Evolutionary conservation across 2,113 vertebrate species (phyloP), one percentile per base, ranked within the genome.

Genomic region (Alligator sinensis): DNA sequence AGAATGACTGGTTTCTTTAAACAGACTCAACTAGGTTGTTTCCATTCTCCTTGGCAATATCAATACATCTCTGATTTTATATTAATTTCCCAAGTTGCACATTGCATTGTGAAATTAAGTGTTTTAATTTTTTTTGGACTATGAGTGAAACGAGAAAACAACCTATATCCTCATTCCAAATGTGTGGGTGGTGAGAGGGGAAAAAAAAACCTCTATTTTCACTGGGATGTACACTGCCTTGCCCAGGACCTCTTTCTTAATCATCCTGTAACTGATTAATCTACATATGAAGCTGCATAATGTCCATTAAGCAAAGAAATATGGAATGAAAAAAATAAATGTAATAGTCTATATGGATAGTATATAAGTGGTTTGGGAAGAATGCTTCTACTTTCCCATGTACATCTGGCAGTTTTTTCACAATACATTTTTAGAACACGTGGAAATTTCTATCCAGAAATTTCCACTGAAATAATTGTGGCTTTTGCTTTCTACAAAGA

Each of bases 81-180:
- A 95, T 90, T 96, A 91, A 94, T 96, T 96, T 96, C 82, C 75
- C 80, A 15, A 60, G 66, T 88, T 92, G 47, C 91, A 86, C 74
- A 80, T 61, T 89, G 57, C 60, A 83, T 90, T 92, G 88, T 86
- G 61, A 38, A 97, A 96, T 96, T 95, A 95, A 95, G 63, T 79
- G 58, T 81, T 95, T 96, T 58, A 93, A 92, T 15, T 75, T 91
- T 84, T 87, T 87, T 96, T 97, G 80, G 83, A 88, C 24, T 84
- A n/a, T 62, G 17, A 91, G 4, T 59, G 34, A 88, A 96, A 94
- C 83, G 78, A 90, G 58, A 96, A 96, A 93, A 91, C 0, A 0
- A 89, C 38, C 18, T 82, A 54, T 66, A 92, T 87, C 21, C 54
- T 54, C 54, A 61, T 92, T 95, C 86, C 94, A 96, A 94, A 89